These are phyloP conservation scores for Ceryle rudis DNA, from an alignment of 2,797 vertebrate species.

Conservation along the genomic window DNA sequence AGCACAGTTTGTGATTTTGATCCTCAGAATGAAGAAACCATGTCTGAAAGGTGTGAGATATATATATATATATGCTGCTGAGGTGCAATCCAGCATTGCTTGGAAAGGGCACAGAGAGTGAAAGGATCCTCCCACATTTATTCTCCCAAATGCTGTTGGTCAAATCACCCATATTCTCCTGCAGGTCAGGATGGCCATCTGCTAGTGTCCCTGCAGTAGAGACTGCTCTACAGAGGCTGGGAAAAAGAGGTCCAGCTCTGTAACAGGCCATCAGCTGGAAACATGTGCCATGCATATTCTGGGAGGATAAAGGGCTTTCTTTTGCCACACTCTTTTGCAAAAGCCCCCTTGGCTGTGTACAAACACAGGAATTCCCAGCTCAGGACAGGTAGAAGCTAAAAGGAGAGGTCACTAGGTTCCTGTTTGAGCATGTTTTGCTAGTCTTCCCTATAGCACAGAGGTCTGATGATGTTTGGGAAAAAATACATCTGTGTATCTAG, in stretches of 20 bases:
- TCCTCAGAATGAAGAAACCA: not conserved
- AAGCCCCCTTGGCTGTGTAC: not conserved
- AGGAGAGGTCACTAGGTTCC: not conserved
- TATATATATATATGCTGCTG: not conserved
- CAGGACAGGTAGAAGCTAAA: not conserved
- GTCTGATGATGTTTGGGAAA: not conserved
- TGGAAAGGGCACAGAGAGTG: not conserved
- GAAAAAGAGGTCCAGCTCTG: not conserved
- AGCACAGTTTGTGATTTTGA: not conserved
- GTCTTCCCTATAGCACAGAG: not conserved
- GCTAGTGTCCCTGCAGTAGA: not conserved
- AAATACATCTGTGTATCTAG: not conserved
- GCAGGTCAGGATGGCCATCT: not conserved
- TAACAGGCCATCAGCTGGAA: not conserved
- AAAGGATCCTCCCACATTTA: not conserved
- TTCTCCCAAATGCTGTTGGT: not conserved
- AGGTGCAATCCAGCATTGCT: not conserved
- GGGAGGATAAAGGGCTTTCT: not conserved
- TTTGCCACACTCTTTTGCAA: not conserved
- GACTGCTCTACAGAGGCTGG: not conserved
- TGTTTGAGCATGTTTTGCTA: not conserved
- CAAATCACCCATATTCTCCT: not conserved
- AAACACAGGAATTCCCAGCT: not conserved
- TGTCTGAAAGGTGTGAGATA: not conserved
- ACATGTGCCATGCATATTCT: no score